Percentiles rank a stretch among this genome's conserved stretches.
These are phyloP conservation scores for Lucinisca nassula DNA, from an alignment of 2,888 invertebrate genomes.

Conservation along the genomic window DNA sequence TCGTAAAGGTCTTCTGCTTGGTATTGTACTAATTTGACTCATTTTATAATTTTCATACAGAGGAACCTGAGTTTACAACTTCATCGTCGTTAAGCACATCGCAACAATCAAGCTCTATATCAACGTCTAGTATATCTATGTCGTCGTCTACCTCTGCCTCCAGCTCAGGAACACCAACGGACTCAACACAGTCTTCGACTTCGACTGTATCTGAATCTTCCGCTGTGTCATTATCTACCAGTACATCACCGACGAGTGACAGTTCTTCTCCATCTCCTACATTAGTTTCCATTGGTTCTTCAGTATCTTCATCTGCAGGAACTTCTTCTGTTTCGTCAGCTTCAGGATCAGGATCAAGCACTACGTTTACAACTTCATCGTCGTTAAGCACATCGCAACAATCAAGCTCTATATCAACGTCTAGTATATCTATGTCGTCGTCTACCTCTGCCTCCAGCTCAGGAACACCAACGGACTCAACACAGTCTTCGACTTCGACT, in stretches of 20 bases:
- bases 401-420: too few relatives aligned
- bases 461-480: neutral
- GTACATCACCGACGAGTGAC: neutral
- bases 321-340: neutral
- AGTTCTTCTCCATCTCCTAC: neutral
- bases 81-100: neutral
- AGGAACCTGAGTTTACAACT: neutral
- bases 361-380: neutral
- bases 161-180: neutral
- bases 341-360: constrained; percentile 15
- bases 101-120: neutral
- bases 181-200: neutral
- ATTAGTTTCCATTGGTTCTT: neutral
- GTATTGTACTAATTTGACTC: too few relatives aligned
- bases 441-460: neutral
- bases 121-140: neutral
- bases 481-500: neutral
- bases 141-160: neutral
- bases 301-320: neutral
- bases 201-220: neutral
- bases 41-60: too few relatives aligned
- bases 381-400: neutral
- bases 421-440: neutral
- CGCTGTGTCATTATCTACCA: too few relatives aligned
- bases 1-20: too few relatives aligned